Base-by-base conservation (phyloP, 2,113 vertebrate species). In the Oreochromis tanganicae region DNA sequence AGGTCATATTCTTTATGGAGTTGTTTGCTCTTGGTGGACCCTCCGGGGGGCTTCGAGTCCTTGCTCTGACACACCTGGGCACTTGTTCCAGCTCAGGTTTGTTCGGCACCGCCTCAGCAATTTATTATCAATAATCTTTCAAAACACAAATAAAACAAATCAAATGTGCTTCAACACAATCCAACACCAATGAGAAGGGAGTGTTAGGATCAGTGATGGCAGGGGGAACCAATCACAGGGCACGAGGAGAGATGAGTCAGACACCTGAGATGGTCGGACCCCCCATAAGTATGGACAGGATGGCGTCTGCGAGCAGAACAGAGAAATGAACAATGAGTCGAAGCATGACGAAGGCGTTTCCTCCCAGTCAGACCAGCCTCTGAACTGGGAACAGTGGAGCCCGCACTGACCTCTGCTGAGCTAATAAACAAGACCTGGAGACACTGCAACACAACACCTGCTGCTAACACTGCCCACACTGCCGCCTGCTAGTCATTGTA, bases 191-290 rank as follows among this genome's bases (percentile, higher is more conserved):
- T 84, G 54, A 79, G 63, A 81, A 82, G 81, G 29, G 21, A 73
- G 89, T 87, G 92, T 91, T 88, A 43, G 83, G 87, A 87, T 91
- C 38, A 83, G 85, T 88, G 88, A 82, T 81, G 87, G 56, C 46
- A 73, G 46, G 63, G 29, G 29, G 59, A 86, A 84, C 87, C 85
- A 89, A 82, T 80, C 29, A 88, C 46, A 85, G 29, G 13, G 61
- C 34, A 82, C 78, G 54, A 57, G 61, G 82, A 82, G 54, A 19
- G 61, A 89, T 92, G 91, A 93, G 48, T 85, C 80, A 87, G 87
- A 90, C 97, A 97, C 97, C 97, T 97, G 96, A 95, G 96, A 97
- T 94, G 96, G 94, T 95, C 89, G 97, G 94, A 95, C 93, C 94
- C 95, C 95, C 87, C 91, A 91, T 89, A 94, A 96, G 95, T 93